Base-by-base conservation (phyloP, 2,888 invertebrate genomes). In the Leptopterna dolabrata region DNA sequence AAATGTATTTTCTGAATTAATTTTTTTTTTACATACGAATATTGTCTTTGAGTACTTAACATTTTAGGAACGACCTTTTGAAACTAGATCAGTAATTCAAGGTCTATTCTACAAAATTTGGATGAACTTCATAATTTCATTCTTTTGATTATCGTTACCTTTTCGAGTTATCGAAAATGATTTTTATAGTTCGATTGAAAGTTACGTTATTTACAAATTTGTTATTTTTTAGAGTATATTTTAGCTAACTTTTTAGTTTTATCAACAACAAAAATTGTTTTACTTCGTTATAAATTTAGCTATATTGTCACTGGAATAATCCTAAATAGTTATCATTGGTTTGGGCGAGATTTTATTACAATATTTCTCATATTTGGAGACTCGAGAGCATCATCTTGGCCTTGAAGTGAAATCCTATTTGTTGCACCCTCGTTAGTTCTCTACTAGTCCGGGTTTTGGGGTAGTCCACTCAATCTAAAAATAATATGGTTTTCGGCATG, bases 41-140 rank as follows among this genome's bases (percentile, higher is more conserved):
- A 83, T 83, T 83, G 83, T 83, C 83, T 70, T n/a, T 41, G 63
- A 63, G 83, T 83, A 63, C 83, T 83, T 83, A 70, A 36, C 63
- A 70, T 70, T 30, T 30, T 83, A 83, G 83, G 83, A 83, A 83
- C 70, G 83, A 83, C 83, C 83, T 83, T 83, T 43, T 55, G 30
- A 51, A 13, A 51, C 81, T 81, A 81, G 30, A 55, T 51, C 81
- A 81, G 81, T 29, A 81, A 51, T 81, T n/a, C 30, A 78, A 81
- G 81, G 81, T 81, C 81, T 81, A 81, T 81, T 81, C 81, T 81
- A 81, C 29, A n/a, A 51, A 81, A 51, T 27, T 81, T 51, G n/a
- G 73, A 73, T 73, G 16, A 30, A n/a, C 73, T 19, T 14, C 27
- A 73, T 41, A 73, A 2, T 73, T 73, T 73, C 73, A 73, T 73